Evolutionary conservation across 2,113 vertebrate species (phyloP).

Genomic region (Nothobranchius furzeri): DNA sequence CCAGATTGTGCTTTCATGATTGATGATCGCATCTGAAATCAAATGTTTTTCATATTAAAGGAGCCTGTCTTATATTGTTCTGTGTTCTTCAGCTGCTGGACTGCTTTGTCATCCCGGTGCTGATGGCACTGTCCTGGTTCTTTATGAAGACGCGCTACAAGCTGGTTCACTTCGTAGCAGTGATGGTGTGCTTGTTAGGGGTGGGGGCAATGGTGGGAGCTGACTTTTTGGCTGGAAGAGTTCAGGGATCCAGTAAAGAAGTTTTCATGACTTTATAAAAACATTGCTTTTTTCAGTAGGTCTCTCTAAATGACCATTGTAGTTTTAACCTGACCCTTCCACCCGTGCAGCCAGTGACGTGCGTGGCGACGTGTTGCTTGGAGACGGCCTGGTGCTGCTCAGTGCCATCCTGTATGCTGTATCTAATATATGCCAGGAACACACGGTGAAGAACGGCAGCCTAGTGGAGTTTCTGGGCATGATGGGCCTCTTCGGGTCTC

Average conservation of each 20-base stretch:
- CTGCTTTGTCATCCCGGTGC: slow-evolving; percentile 93
- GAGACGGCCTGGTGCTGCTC: slow-evolving; percentile 90
- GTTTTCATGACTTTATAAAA: not conserved
- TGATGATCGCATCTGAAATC: not conserved
- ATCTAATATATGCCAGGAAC: slow-evolving; percentile 94
- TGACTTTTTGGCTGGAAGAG: slow-evolving; percentile 86
- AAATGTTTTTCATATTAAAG: too few species aligned
- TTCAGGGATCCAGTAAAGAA: slow-evolving; percentile 83
- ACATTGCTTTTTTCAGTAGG: too few species aligned
- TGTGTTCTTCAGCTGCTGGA: slow-evolving; percentile 86
- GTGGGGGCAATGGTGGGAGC: slow-evolving; percentile 97
- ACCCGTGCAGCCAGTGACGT: slow-evolving; percentile 75
- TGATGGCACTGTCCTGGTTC: slow-evolving; percentile 97
- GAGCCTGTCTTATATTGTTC: too few species aligned
- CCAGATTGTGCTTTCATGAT: slow-evolving; percentile 1
- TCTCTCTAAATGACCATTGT: too few species aligned
- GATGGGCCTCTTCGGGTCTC: slow-evolving; percentile 94
- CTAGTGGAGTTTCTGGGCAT: slow-evolving; percentile 94
- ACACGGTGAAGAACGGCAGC: slow-evolving; percentile 95
- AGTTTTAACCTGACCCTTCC: not conserved
- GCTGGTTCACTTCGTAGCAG: slow-evolving; percentile 87
- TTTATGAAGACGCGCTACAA: slow-evolving; percentile 89
- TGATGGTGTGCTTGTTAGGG: slow-evolving; percentile 88
- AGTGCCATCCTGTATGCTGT: slow-evolving; percentile 91
- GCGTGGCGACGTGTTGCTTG: slow-evolving; percentile 77